phyloP scores from a whole-genome alignment of 2,797 vertebrate species.

The Sphenodon punctatus region DNA sequence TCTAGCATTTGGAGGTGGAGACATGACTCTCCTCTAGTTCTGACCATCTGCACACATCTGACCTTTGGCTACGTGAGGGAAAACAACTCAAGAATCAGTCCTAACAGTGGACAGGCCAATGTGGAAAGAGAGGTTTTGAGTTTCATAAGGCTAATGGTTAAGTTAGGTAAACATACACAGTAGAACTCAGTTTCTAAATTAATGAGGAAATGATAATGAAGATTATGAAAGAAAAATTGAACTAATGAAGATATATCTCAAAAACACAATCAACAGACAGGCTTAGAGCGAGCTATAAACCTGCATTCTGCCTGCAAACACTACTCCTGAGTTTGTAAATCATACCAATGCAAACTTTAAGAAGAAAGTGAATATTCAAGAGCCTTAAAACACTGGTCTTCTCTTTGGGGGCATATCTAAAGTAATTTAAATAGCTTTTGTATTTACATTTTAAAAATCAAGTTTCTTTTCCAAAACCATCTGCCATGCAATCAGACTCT shows the following conservation, averaged over 20 bases:
- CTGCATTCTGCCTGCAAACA: background rate
- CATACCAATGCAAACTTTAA: background rate
- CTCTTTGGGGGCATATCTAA: background rate
- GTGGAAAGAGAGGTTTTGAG: background rate
- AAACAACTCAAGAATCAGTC: background rate
- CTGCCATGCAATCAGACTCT: slow-evolving; percentile 71
- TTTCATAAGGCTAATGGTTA: background rate
- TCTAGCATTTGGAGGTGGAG: too few relatives aligned
- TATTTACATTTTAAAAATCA: slow-evolving; percentile 29
- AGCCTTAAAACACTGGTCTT: background rate
- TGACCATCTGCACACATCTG: too few relatives aligned
- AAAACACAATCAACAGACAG: background rate
- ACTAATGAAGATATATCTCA: background rate
- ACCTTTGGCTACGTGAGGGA: background rate
- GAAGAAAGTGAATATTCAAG: background rate
- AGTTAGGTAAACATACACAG: background rate
- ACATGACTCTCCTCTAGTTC: too few relatives aligned
- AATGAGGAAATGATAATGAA: background rate
- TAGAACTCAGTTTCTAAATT: background rate
- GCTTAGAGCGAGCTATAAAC: background rate
- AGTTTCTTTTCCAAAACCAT: slow-evolving; percentile 62
- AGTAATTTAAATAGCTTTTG: slow-evolving; percentile 25
- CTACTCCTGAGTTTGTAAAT: background rate
- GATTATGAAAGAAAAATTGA: background rate
- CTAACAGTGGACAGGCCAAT: background rate